Evolutionary conservation across 1,140 invertebrate genomes (phyloP).

Genomic region (Philopotamus ludificatus): DNA sequence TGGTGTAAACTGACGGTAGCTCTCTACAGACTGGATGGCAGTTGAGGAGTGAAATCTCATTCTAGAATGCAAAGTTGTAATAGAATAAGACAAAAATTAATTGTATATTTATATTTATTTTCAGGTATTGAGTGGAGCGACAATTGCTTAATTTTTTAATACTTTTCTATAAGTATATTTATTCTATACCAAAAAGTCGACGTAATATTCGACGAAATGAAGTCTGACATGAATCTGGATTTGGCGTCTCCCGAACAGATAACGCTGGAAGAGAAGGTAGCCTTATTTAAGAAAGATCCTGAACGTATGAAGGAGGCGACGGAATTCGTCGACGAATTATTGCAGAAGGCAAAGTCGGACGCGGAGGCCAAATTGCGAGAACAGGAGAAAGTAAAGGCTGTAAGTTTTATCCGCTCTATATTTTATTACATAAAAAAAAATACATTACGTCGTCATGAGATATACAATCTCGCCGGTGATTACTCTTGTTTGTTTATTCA

Average conservation of each 20-base stretch:
- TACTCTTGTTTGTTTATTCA: constrained; percentile 11
- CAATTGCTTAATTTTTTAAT: no score
- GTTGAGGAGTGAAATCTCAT: no score
- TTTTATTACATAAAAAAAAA: background rate
- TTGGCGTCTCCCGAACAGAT: constrained; percentile 34
- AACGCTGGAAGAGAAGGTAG: constrained; percentile 48
- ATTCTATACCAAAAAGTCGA: no score
- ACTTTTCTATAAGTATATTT: no score
- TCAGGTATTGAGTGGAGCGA: no score
- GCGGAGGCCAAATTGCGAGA: constrained; percentile 55
- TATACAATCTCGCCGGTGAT: no score
- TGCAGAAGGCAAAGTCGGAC: constrained; percentile 53
- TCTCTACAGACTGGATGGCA: no score
- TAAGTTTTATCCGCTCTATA: constrained; percentile 47
- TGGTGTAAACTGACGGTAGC: no score
- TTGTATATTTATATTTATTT: no score
- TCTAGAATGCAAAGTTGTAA: no score
- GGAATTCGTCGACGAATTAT: constrained; percentile 55
- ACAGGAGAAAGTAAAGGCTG: constrained; percentile 55
- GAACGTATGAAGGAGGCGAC: constrained; percentile 52
- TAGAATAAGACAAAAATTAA: no score
- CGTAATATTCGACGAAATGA: constrained; percentile 21
- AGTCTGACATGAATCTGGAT: constrained; percentile 40
- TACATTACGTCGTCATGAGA: background rate
- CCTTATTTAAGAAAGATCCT: constrained; percentile 52